Conservation (phyloP, 2,888 invertebrate species). For the Lasioglossum morio region DNA sequence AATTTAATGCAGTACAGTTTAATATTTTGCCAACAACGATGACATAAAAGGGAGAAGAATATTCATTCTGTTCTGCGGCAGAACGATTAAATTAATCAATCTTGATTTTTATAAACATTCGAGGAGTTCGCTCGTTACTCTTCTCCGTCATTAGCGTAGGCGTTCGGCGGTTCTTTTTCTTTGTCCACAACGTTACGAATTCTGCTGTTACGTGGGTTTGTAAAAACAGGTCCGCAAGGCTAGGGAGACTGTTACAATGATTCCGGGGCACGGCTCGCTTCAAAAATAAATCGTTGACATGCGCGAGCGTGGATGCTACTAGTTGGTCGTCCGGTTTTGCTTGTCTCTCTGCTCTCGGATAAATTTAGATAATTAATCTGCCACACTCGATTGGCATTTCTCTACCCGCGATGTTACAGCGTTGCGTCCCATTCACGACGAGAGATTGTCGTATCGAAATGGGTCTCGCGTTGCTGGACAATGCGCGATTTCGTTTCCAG, state of each 20-base stretch:
- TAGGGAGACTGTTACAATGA: constrained; percentile 47
- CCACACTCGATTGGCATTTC: constrained; percentile 34
- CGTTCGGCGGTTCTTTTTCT: neutral
- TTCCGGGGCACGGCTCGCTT: constrained; percentile 31
- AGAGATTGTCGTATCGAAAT: constrained; percentile 17
- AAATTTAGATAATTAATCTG: constrained; percentile 55
- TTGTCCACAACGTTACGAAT: neutral
- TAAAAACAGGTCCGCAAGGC: neutral
- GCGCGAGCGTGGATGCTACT: constrained; percentile 21
- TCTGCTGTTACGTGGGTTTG: neutral
- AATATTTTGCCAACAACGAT: too few species aligned
- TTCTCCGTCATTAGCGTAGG: neutral
- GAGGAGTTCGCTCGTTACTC: neutral
- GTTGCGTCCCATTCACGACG: neutral
- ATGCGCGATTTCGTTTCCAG: constrained; percentile 9
- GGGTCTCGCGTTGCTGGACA: constrained; percentile 7
- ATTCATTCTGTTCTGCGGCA: neutral
- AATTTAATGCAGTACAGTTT: too few species aligned
- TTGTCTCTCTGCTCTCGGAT: constrained; percentile 11
- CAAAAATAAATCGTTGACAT: constrained; percentile 67
- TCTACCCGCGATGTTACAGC: neutral
- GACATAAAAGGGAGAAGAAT: neutral
- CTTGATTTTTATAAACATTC: neutral
- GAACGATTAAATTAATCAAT: neutral
- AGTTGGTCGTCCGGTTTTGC: neutral